Evolutionary conservation across 1,140 invertebrate genomes (phyloP), one percentile per base, ranked within the genome.

Genomic region (Drosophila navojoa): DNA sequence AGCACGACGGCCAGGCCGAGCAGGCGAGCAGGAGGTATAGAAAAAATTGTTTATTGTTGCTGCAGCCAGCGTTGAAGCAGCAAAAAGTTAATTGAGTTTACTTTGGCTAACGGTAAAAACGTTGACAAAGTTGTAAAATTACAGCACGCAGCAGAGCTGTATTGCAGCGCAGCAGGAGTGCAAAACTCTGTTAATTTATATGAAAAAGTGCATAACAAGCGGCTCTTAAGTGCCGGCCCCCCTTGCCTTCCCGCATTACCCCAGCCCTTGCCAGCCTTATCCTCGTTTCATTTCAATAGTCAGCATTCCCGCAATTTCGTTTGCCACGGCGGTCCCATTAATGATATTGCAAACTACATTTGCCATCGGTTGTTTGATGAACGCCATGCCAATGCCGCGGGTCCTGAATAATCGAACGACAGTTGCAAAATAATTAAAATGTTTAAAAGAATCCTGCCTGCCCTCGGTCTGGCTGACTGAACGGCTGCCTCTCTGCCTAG

Each of bases 61-160:
- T 59, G 60, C 72, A 42, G 32, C 53, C 32, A 69, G 38, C 52
- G 57, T 67, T 52, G 63, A 72, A 72, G 69, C 69, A 66, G 82
- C 70, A 89, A 89, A 89, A 89, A 89, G 84, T 87, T 87, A 87
- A 87, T 87, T 87, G 73, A 87, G 84, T 87, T 87, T 87, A 84
- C 79, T 84, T 89, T 87, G 60, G 73, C 84, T 71, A 61, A 59
- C 62, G 59, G 76, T 71, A 87, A 82, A 87, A 87, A 87, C 79
- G 84, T 87, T 87, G 79, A 89, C 79, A 89, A 87, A 89, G 84
- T 87, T 87, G 70, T 72, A 76, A 79, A 89, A 79, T 77, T 79
- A 73, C 69, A 69, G 77, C 44, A 60, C 47, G 63, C 54, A 15
- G 60, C 68, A 62, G 27, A 16, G 16, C 68, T 32, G 52, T 45